These are phyloP conservation scores for Ispidina lecontei DNA, from an alignment of 2,797 vertebrate genomes.

Conservation along the genomic window DNA sequence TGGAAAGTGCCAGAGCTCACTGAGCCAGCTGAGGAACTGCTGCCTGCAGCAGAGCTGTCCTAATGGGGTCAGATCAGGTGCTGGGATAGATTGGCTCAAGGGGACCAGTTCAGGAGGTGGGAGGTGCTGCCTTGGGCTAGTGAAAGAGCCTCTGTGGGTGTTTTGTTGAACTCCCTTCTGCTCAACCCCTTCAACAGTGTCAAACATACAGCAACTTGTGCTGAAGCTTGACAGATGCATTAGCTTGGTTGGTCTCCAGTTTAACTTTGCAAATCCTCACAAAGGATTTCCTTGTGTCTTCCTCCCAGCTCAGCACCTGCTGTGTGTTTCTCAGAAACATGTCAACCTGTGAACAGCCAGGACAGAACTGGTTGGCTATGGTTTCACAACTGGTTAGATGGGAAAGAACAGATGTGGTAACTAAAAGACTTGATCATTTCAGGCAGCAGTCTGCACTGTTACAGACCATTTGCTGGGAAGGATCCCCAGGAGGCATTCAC, in stretches of 20 bases:
- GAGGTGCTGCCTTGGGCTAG: not conserved
- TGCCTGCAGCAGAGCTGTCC: not conserved
- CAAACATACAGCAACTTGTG: not conserved
- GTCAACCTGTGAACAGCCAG: not conserved
- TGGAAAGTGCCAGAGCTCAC: not conserved
- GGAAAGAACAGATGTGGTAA: not conserved
- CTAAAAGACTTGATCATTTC: not conserved
- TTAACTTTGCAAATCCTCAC: not conserved
- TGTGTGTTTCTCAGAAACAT: not conserved
- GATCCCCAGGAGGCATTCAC: not conserved
- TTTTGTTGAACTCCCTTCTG: not conserved
- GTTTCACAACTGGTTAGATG: not conserved
- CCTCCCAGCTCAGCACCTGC: not conserved
- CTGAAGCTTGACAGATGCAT: not conserved
- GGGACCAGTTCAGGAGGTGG: not conserved
- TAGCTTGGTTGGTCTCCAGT: not conserved
- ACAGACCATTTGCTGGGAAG: not conserved
- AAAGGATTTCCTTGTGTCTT: not conserved
- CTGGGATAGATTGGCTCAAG: rapidly evolving
- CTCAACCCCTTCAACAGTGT: not conserved
- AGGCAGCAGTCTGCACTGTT: not conserved
- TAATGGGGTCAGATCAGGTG: no score
- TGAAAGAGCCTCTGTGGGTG: not conserved
- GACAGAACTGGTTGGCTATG: not conserved
- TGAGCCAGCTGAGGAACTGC: not conserved